phyloP scores from a whole-genome alignment of 2,888 invertebrate species.

The Ecdyonurus torrentis region DNA sequence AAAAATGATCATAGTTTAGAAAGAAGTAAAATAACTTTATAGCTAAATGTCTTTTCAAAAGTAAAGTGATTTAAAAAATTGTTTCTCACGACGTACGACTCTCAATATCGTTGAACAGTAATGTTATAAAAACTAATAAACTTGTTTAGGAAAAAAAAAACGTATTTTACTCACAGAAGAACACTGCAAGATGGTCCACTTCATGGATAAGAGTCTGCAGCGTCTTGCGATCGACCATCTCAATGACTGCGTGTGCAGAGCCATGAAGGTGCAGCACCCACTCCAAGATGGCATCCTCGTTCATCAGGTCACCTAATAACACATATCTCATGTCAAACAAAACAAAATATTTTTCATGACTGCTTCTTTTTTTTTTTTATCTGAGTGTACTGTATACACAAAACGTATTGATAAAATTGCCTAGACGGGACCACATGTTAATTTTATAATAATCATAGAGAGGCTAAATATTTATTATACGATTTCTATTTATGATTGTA shows the following conservation, averaged over 20 bases:
- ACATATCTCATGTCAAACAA: not conserved
- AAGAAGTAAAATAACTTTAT: not conserved
- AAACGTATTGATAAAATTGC: too few species aligned
- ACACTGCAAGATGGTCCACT: slow-evolving; percentile 80
- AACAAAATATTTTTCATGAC: too few species aligned
- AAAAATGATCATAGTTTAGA: not conserved
- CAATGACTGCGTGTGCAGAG: slow-evolving; percentile 74
- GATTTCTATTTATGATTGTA: too few species aligned
- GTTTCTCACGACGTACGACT: not conserved
- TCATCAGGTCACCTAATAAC: slow-evolving; percentile 53
- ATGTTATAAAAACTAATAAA: not conserved
- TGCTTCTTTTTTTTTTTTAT: too few species aligned
- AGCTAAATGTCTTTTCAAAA: not conserved
- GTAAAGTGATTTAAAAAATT: not conserved
- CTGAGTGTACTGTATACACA: too few species aligned
- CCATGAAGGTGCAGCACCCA: slow-evolving; percentile 79
- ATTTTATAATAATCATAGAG: too few species aligned
- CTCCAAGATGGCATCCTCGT: slow-evolving; percentile 74
- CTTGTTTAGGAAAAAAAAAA: too few species aligned
- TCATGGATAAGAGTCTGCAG: slow-evolving; percentile 76
- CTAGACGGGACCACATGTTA: too few species aligned
- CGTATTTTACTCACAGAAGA: slow-evolving; percentile 53
- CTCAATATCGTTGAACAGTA: not conserved
- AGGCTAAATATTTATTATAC: too few species aligned
- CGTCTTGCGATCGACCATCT: slow-evolving; percentile 78